Evolutionary conservation across 2,113 vertebrate genomes (phyloP).

Genomic region (Syngnathus floridae): DNA sequence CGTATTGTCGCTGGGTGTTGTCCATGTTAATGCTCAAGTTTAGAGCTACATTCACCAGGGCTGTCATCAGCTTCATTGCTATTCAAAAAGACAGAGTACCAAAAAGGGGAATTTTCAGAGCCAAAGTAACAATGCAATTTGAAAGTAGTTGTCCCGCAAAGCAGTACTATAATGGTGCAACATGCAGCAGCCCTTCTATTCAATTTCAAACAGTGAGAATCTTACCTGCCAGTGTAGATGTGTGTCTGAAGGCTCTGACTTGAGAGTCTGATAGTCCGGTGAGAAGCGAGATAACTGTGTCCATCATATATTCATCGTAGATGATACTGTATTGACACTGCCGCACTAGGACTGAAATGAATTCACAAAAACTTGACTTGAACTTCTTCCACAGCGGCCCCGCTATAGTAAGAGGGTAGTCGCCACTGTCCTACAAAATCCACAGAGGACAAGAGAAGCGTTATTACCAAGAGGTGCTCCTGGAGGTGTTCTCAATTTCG

Average conservation of each 20-base stretch:
- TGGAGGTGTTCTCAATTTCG: not conserved
- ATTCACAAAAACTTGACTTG: constrained; percentile 97
- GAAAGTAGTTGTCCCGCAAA: not conserved
- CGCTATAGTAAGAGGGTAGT: constrained; percentile 97
- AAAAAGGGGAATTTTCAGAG: not conserved
- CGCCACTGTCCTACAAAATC: constrained; percentile 87
- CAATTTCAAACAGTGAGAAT: not conserved
- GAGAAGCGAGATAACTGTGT: constrained; percentile 96
- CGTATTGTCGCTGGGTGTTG: constrained; percentile 97
- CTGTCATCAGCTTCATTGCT: constrained; percentile 99
- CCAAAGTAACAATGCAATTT: not conserved
- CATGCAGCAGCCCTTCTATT: not conserved
- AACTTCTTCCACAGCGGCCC: constrained; percentile 99
- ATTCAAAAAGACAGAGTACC: constrained; percentile 12
- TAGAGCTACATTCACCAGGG: constrained; percentile 97
- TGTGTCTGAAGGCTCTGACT: constrained; percentile 98
- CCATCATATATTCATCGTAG: constrained; percentile 99
- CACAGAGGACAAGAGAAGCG: constrained; percentile 19
- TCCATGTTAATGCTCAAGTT: constrained; percentile 99
- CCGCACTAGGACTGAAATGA: constrained; percentile 91
- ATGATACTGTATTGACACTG: constrained; percentile 99
- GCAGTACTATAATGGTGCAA: not conserved
- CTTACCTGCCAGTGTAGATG: constrained; percentile 94
- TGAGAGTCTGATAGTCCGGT: constrained; percentile 97
- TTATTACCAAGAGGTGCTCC: not conserved